Conservation (phyloP, 2,113 vertebrate species). For the Heteronetta atricapilla region DNA sequence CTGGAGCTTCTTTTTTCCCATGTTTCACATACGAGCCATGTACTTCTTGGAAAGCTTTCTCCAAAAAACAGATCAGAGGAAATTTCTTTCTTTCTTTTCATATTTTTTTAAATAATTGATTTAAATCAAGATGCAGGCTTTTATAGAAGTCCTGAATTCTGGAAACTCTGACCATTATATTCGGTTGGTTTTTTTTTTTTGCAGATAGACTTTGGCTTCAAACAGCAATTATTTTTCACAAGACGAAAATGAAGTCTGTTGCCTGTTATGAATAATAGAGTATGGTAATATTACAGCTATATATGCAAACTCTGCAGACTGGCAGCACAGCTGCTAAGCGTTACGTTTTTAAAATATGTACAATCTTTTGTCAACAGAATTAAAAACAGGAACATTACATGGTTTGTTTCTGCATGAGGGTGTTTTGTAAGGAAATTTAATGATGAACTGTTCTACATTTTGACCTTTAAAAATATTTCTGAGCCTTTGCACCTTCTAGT, state of each 20-base stretch:
- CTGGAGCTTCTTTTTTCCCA: not conserved
- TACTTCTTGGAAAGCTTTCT: not conserved
- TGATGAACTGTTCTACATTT: constrained; percentile 36
- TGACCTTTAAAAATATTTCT: constrained; percentile 51
- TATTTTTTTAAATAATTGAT: not conserved
- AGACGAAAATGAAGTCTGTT: constrained; percentile 53
- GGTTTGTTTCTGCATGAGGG: constrained; percentile 49
- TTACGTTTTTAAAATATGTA: constrained; percentile 57
- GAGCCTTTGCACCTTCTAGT: not conserved
- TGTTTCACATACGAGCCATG: not conserved
- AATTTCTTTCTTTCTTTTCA: not conserved
- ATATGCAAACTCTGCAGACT: constrained; percentile 61
- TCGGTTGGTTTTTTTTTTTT: not conserved
- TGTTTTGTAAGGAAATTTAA: constrained; percentile 56
- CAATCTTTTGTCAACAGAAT: constrained; percentile 66
- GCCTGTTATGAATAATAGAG: constrained; percentile 66
- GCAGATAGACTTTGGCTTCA: constrained; percentile 30
- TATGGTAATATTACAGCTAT: constrained; percentile 67
- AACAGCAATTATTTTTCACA: constrained; percentile 52
- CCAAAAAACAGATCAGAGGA: not conserved
- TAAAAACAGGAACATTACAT: constrained; percentile 36
- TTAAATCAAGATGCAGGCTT: not conserved
- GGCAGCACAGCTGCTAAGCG: constrained; percentile 59
- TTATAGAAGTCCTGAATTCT: not conserved
- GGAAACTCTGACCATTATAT: not conserved